phyloP scores from a whole-genome alignment of 2,888 invertebrate genomes.

The Cabera pusaria region DNA sequence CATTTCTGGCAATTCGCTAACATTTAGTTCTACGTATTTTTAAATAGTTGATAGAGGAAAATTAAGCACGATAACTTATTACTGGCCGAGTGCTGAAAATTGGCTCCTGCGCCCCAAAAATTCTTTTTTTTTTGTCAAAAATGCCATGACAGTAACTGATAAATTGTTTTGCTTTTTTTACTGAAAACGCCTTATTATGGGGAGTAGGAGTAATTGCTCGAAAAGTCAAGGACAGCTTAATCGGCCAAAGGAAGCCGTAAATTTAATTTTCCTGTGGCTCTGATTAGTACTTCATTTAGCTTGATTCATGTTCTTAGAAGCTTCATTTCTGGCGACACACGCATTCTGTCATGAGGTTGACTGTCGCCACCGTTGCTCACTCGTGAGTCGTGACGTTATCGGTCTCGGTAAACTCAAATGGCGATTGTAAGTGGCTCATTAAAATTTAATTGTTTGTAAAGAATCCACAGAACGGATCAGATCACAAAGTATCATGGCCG shows the following conservation, averaged over 20 bases:
- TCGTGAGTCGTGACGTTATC: constrained; percentile 23
- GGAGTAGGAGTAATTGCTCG: constrained; percentile 10
- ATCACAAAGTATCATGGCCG: constrained; percentile 11
- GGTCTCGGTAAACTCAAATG: constrained; percentile 11
- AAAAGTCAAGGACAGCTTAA: constrained; percentile 17
- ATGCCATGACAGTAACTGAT: too few relatives aligned
- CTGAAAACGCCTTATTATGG: too few relatives aligned
- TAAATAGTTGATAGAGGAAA: too few relatives aligned
- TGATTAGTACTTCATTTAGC: constrained; percentile 27
- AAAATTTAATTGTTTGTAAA: constrained; percentile 16
- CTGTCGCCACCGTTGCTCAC: constrained; percentile 27
- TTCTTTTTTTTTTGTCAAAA: too few relatives aligned
- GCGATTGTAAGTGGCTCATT: constrained; percentile 14
- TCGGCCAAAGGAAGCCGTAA: constrained; percentile 27
- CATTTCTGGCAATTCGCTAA: too few relatives aligned
- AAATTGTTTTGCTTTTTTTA: too few relatives aligned
- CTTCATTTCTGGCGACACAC: constrained; percentile 23
- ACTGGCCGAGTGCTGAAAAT: too few relatives aligned
- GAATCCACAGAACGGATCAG: too few relatives aligned
- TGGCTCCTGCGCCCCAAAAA: too few relatives aligned
- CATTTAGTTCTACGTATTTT: too few relatives aligned
- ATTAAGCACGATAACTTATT: too few relatives aligned
- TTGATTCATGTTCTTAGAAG: constrained; percentile 33
- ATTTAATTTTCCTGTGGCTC: constrained; percentile 29
- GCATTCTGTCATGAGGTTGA: constrained; percentile 19